Conservation (phyloP, 2,888 invertebrate species). For the Polyommatus icarus region DNA sequence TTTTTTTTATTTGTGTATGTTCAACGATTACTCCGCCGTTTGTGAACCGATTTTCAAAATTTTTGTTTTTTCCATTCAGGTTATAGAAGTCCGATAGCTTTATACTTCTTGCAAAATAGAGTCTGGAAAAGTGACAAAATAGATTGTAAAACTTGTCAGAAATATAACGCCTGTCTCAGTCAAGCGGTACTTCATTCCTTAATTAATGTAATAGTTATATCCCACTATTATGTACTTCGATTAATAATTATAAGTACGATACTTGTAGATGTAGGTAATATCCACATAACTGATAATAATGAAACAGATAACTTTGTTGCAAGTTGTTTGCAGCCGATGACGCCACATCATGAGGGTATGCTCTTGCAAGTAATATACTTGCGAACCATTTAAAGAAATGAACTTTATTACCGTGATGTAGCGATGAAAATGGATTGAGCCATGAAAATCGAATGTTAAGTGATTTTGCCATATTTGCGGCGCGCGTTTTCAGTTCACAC, state of each 20-base stretch:
- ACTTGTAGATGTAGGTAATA: conserved; percentile 22
- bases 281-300: not conserved
- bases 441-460: not conserved
- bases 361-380: not conserved
- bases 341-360: not conserved
- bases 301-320: not conserved
- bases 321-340: not conserved
- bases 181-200: conserved; percentile 13
- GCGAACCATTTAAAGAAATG: not conserved
- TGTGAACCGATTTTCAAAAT: too few species aligned
- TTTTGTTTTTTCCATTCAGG: not conserved
- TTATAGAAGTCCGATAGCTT: not conserved
- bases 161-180: conserved; percentile 27
- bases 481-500: not conserved
- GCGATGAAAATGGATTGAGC: not conserved
- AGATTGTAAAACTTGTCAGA: conserved; percentile 4
- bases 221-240: conserved; percentile 53
- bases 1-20: too few species aligned
- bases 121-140: conserved; percentile 14
- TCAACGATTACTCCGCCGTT: too few species aligned
- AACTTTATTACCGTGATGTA: not conserved
- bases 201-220: conserved; percentile 24
- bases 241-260: conserved; percentile 56
- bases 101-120: conserved; percentile 33
- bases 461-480: not conserved